These are phyloP conservation scores for Steinernema scapterisci DNA, from an alignment of 2,888 invertebrate genomes.

Conservation along the genomic window DNA sequence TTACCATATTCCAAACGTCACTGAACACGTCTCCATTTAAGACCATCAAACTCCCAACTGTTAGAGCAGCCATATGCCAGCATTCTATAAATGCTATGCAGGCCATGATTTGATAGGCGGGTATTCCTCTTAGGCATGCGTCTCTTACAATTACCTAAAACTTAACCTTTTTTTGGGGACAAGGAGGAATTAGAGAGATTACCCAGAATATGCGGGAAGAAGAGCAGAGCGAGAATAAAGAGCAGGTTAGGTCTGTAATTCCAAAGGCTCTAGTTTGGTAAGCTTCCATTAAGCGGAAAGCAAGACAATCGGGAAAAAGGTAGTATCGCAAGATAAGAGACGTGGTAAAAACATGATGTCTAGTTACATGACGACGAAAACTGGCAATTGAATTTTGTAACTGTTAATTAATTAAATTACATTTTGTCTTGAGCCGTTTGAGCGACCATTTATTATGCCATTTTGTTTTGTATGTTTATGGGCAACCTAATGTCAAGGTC, in stretches of 20 bases:
- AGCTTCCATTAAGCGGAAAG: no score
- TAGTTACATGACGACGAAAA: no score
- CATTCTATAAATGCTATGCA: not conserved
- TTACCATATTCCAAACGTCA: not conserved
- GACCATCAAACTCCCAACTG: not conserved
- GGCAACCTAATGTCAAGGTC: no score
- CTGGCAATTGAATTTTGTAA: no score
- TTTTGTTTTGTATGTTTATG: no score
- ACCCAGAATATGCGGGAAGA: slow-evolving; percentile 1
- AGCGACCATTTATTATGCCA: no score
- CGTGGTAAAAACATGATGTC: no score
- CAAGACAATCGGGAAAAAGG: no score
- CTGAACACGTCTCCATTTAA: not conserved
- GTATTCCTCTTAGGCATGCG: not conserved
- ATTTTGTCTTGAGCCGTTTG: no score
- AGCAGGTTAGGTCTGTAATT: not conserved
- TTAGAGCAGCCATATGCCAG: not conserved
- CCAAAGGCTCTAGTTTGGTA: no score
- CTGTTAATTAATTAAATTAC: no score
- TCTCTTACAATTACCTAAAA: not conserved
- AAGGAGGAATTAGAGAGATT: not conserved
- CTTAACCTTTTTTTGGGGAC: not conserved
- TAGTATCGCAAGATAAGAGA: no score
- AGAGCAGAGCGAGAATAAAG: not conserved
- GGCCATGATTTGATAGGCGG: not conserved